phyloP scores from a whole-genome alignment of 2,113 vertebrate species.

The Tringa solitaria region DNA sequence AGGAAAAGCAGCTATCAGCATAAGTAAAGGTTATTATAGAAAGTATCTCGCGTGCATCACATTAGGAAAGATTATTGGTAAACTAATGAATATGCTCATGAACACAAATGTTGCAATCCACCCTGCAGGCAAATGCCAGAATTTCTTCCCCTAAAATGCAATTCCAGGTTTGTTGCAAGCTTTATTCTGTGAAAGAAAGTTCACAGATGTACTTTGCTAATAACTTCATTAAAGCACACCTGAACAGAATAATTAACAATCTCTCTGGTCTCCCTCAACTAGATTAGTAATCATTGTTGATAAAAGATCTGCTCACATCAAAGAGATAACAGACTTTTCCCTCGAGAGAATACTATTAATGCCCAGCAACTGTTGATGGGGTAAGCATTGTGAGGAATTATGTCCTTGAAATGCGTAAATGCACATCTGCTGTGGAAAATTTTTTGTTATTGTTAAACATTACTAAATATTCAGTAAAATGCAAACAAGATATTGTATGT shows the following conservation, averaged over 20 bases:
- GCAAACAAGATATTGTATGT: background rate
- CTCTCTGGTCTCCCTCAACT: background rate
- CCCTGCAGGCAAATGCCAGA: background rate
- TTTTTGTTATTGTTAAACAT: background rate
- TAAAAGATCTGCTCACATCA: conserved; percentile 2
- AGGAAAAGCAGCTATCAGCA: background rate
- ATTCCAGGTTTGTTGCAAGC: background rate
- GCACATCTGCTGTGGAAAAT: background rate
- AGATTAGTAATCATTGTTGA: background rate
- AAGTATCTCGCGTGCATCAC: background rate
- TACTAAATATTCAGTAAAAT: background rate
- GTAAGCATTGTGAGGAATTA: background rate
- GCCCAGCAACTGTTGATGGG: background rate
- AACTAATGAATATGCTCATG: background rate
- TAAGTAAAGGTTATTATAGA: background rate
- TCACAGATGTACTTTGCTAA: background rate
- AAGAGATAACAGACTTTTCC: background rate
- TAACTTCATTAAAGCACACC: background rate
- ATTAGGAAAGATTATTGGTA: background rate
- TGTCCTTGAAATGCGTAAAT: background rate
- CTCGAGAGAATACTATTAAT: background rate
- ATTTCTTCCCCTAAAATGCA: background rate
- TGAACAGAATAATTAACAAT: conserved; percentile 20
- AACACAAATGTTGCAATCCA: background rate
- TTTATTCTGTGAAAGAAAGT: background rate